Conservation (phyloP, 1,140 invertebrate genomes). For the Drosophila arizonae region DNA sequence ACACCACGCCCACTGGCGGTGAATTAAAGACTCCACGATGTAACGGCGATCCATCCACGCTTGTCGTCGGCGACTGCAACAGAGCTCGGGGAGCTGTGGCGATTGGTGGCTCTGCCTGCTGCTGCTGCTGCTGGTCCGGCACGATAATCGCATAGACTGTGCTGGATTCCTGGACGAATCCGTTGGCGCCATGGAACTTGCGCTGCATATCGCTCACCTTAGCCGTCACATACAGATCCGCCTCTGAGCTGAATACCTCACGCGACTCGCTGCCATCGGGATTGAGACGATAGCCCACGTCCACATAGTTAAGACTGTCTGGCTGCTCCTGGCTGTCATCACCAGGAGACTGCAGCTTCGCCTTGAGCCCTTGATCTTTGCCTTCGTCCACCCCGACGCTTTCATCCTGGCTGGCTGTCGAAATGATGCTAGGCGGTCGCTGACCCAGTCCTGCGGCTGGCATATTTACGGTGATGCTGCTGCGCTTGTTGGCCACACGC, state of each 20-base stretch:
- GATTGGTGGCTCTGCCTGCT: constrained; percentile 47
- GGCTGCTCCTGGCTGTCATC: constrained; percentile 31
- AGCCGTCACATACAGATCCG: constrained; percentile 74
- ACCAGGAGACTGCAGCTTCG: constrained; percentile 84
- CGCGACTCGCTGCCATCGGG: constrained; percentile 80
- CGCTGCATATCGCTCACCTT: constrained; percentile 75
- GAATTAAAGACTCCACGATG: constrained; percentile 62
- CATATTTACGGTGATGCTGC: constrained; percentile 84
- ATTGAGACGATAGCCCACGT: constrained; percentile 82
- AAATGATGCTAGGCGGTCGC: constrained; percentile 84
- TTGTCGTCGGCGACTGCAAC: constrained; percentile 59
- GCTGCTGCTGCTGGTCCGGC: constrained; percentile 63
- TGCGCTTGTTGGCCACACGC: constrained; percentile 75
- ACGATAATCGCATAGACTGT: constrained; percentile 82
- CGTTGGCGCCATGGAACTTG: constrained; percentile 79
- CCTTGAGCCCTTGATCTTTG: constrained; percentile 84
- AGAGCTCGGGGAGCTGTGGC: constrained; percentile 35
- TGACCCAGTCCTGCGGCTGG: constrained; percentile 86
- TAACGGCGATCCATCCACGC: constrained; percentile 60
- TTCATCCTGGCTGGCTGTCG: constrained; percentile 85
- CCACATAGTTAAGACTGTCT: constrained; percentile 76
- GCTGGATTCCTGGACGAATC: constrained; percentile 69
- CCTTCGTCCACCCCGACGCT: constrained; percentile 86
- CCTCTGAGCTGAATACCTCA: constrained; percentile 74
- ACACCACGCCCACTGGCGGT: constrained; percentile 76